Evolutionary conservation across 2,888 invertebrate genomes (phyloP), one percentile per base, ranked within the genome.

Genomic region (Sacculina carcini): DNA sequence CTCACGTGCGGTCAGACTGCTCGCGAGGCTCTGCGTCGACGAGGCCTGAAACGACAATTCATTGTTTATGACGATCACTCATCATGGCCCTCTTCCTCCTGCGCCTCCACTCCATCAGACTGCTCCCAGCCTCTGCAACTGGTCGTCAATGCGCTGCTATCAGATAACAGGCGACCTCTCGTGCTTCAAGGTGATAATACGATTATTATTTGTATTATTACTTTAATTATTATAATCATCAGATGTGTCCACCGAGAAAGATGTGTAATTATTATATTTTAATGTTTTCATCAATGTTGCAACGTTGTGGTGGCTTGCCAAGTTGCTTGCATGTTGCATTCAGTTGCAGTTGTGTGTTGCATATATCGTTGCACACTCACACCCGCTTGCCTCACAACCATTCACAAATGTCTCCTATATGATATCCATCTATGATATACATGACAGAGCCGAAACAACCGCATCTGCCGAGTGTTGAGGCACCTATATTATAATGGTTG

Each of bases 61-160:
- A 71, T 78, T 50, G 71, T 79, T 48, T 78, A 78, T 61, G 78
- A 79, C 61, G 78, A 79, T 56, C 68, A 71, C 53, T 75, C 76
- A 38, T 66, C 67, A 53, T 76, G 77, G 60, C 66, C 75, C 58
- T 74, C 74, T 48, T 65, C 71, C 51, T 66, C 74, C 50, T 71
- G 72, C 4, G 62, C 68, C 24, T 67, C 71, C 42, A 5, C 16
- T 3, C n/a, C n/a, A n/a, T n/a, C n/a, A n/a, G n/a, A n/a, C n/a
- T n/a, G n/a, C n/a, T 60, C 61, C 50, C 75, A 74, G 61, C 75
- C 77, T 6, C 64, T 79, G 52, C 71, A 74, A 58, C 68, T 77
- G 51, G 75, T 79, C 51, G 65, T 78, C 38, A 69, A 72, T 46
- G 72, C 75, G n/a, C 68, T 79, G 44, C 69, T 76, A 28, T 74